Conservation (phyloP, 2,888 invertebrate genomes). For the Polietes domitor region DNA sequence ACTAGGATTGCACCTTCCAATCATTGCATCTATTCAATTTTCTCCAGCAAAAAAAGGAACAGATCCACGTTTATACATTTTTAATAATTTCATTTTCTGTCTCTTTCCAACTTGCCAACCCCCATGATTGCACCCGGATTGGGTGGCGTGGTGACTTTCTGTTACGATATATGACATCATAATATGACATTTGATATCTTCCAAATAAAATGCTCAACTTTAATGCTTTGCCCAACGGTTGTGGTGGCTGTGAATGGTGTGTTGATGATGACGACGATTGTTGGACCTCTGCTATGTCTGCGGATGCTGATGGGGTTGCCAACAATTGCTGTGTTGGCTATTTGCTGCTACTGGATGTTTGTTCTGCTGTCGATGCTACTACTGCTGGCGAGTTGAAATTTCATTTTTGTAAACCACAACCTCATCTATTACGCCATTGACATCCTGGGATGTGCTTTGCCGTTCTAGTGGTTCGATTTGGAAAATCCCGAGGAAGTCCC, state of each 20-base stretch:
- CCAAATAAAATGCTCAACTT: slow-evolving; percentile 32
- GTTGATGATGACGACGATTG: background rate
- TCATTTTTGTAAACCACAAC: slow-evolving; percentile 37
- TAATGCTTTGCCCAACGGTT: slow-evolving; percentile 16
- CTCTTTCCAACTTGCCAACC: background rate
- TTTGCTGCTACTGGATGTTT: background rate
- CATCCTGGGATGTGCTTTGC: background rate
- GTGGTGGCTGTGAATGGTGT: slow-evolving; percentile 18
- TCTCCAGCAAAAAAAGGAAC: background rate
- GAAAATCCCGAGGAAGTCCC: slow-evolving; percentile 89
- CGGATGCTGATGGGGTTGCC: slow-evolving; percentile 6
- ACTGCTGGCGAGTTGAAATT: slow-evolving; percentile 16
- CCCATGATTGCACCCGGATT: background rate
- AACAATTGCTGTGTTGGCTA: background rate
- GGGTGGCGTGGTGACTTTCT: background rate
- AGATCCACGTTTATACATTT: background rate
- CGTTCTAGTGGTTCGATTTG: slow-evolving; percentile 89
- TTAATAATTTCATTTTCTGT: slow-evolving; percentile 18
- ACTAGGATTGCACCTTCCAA: background rate
- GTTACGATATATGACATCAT: slow-evolving; percentile 19
- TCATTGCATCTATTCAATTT: slow-evolving; percentile 1
- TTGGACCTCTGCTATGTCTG: background rate
- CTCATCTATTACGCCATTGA: slow-evolving; percentile 43
- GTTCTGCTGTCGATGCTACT: background rate
- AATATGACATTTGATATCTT: slow-evolving; percentile 43